These are phyloP conservation scores for Cataglyphis rosenhaueri DNA, from an alignment of 2,888 invertebrate species.

Conservation along the genomic window DNA sequence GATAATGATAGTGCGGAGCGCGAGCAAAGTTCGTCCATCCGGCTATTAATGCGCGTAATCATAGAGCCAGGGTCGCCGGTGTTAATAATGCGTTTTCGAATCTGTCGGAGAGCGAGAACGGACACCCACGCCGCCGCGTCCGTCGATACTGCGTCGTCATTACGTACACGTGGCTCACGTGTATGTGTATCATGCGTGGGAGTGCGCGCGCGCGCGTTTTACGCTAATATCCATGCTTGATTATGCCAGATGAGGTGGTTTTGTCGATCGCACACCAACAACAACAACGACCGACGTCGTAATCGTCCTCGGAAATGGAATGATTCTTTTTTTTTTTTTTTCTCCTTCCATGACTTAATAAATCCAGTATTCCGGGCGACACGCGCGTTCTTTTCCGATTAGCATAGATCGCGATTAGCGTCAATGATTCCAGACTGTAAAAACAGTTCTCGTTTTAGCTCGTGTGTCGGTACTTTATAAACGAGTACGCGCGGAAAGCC, in stretches of 20 bases:
- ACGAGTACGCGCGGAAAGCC: slow-evolving; percentile 1
- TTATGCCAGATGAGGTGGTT: slow-evolving; percentile 48
- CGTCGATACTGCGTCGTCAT: slow-evolving; percentile 72
- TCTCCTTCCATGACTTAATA: neutral
- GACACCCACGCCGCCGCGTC: slow-evolving; percentile 78
- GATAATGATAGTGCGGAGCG: slow-evolving; percentile 81
- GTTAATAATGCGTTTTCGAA: slow-evolving; percentile 85
- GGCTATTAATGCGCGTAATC: slow-evolving; percentile 85
- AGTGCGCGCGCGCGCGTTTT: neutral
- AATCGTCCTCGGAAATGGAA: slow-evolving; percentile 45
- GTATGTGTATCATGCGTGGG: neutral
- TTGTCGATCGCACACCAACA: slow-evolving; percentile 30
- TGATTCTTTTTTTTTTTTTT: neutral
- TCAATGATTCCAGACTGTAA: slow-evolving; percentile 30
- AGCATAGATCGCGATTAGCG: slow-evolving; percentile 19
- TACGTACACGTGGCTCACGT: slow-evolving; percentile 41
- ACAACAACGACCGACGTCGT: slow-evolving; percentile 11
- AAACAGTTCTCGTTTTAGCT: slow-evolving; percentile 3
- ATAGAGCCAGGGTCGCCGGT: slow-evolving; percentile 84
- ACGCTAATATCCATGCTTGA: slow-evolving; percentile 43
- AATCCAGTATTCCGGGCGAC: slow-evolving; percentile 23
- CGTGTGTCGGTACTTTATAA: neutral
- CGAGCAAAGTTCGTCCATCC: slow-evolving; percentile 82
- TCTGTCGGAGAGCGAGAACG: slow-evolving; percentile 77
- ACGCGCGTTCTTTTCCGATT: slow-evolving; percentile 36